phyloP scores from a whole-genome alignment of 2,797 vertebrate genomes.

The Pangasius sanitwongsei region DNA sequence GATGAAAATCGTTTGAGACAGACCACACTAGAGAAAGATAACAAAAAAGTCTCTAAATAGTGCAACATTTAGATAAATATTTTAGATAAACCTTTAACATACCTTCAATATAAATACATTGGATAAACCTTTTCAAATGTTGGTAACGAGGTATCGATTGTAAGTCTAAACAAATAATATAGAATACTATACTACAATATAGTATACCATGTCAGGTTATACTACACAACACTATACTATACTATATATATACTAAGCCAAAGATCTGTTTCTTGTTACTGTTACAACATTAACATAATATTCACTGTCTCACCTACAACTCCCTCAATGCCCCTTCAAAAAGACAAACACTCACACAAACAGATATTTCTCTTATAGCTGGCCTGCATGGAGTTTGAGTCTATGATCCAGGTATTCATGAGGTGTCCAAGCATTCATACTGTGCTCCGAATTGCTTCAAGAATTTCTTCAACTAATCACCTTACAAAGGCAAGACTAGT shows the following conservation, averaged over 20 bases:
- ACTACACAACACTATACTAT: background rate
- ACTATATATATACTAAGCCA: background rate
- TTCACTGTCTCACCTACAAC: background rate
- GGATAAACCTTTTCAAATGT: background rate
- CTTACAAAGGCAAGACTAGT: background rate
- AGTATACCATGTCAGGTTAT: background rate
- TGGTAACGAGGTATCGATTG: background rate
- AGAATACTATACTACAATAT: background rate
- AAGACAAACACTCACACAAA: background rate
- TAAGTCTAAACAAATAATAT: background rate
- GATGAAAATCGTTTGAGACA: background rate
- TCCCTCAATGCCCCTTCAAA: background rate
- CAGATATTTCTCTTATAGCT: background rate
- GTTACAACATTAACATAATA: background rate
- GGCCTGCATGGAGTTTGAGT: background rate
- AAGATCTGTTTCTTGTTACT: background rate
- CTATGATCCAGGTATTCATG: background rate
- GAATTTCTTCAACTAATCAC: background rate
- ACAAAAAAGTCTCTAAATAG: background rate
- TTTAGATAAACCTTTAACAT: background rate
- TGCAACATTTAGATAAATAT: background rate
- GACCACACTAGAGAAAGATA: background rate
- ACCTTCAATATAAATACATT: background rate
- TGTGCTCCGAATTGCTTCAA: background rate
- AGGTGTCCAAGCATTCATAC: background rate